A percentile compares a stretch with the other conserved stretches of the same genome.
Evolutionary conservation across 1,140 invertebrate genomes (phyloP).

Genomic region (Aphelenchoides besseyi): DNA sequence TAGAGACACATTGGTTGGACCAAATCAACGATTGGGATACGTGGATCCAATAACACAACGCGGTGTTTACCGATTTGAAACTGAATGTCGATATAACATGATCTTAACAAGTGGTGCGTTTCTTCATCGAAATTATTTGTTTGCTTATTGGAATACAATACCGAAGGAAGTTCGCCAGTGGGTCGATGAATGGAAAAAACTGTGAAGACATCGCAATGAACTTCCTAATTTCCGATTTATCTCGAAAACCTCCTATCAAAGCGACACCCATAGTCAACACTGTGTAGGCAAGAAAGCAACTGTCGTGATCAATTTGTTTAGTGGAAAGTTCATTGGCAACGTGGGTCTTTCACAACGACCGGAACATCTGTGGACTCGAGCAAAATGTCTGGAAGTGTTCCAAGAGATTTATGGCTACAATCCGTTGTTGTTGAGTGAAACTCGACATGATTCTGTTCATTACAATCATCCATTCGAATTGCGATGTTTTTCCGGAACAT

Average conservation of each 20-base stretch:
- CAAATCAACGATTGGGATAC: slow-evolving; percentile 4
- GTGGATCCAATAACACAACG: neutral
- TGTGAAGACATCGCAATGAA: slow-evolving; percentile 39
- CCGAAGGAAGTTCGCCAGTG: slow-evolving; percentile 87
- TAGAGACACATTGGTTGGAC: slow-evolving; percentile 10
- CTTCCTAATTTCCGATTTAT: slow-evolving; percentile 23
- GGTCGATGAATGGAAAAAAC: slow-evolving; percentile 97
- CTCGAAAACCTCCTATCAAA: slow-evolving; percentile 79
- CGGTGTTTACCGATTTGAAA: neutral
- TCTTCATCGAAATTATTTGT: slow-evolving; percentile 65
- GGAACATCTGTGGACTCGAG: slow-evolving; percentile 91
- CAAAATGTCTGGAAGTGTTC: slow-evolving; percentile 96
- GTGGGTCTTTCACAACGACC: slow-evolving; percentile 81
- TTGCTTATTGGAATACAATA: slow-evolving; percentile 85
- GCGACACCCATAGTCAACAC: slow-evolving; percentile 65
- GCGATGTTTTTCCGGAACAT: neutral
- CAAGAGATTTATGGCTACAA: slow-evolving; percentile 93
- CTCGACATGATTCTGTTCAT: slow-evolving; percentile 89
- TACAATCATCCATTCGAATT: slow-evolving; percentile 71
- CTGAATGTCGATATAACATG: slow-evolving; percentile 18
- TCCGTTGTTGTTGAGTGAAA: slow-evolving; percentile 91
- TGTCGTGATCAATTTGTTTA: slow-evolving; percentile 65
- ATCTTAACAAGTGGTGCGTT: slow-evolving; percentile 17
- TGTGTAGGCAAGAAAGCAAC: slow-evolving; percentile 23
- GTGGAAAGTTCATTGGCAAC: slow-evolving; percentile 55